Percentiles rank a stretch among this genome's conserved stretches.
phyloP scores from a whole-genome alignment of 23 tunicate genomes.

The Clavelina lepadiformis region DNA sequence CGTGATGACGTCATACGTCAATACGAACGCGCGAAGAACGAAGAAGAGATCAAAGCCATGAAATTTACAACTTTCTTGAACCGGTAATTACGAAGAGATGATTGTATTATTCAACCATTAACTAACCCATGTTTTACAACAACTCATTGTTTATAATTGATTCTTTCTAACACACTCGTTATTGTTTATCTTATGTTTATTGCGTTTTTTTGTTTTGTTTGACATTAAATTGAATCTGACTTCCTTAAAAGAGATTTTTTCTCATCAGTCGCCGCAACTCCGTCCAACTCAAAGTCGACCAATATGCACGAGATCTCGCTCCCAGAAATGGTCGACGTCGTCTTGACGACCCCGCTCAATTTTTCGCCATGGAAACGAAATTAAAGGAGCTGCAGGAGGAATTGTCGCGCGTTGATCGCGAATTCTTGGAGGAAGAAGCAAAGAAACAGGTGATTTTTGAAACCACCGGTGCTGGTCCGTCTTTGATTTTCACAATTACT shows the following conservation, averaged over 20 bases:
- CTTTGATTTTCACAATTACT: no score
- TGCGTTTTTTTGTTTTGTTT: not conserved
- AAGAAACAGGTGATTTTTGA: constrained; percentile 46
- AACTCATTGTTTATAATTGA: constrained; percentile 1
- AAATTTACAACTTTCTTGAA: constrained; percentile 48
- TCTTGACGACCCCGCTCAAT: constrained; percentile 37
- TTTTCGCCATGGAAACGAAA: constrained; percentile 63
- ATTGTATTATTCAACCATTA: no score
- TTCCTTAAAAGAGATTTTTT: not conserved
- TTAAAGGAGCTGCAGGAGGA: constrained; percentile 46
- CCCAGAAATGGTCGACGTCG: constrained; percentile 42
- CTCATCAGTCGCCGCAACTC: constrained; percentile 67
- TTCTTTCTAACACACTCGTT: not conserved
- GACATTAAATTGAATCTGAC: not conserved
- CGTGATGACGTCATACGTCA: constrained; percentile 32
- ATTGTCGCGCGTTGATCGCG: constrained; percentile 44
- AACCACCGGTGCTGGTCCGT: no score
- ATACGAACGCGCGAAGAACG: constrained; percentile 45
- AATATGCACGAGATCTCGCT: constrained; percentile 41
- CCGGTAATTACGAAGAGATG: no score
- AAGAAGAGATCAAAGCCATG: constrained; percentile 57
- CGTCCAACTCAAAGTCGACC: constrained; percentile 50
- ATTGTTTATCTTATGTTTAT: not conserved
- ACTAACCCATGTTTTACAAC: not conserved
- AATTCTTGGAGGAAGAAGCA: constrained; percentile 64